phyloP scores from a whole-genome alignment of 2,797 vertebrate genomes.

The Hippocampus kuda region DNA sequence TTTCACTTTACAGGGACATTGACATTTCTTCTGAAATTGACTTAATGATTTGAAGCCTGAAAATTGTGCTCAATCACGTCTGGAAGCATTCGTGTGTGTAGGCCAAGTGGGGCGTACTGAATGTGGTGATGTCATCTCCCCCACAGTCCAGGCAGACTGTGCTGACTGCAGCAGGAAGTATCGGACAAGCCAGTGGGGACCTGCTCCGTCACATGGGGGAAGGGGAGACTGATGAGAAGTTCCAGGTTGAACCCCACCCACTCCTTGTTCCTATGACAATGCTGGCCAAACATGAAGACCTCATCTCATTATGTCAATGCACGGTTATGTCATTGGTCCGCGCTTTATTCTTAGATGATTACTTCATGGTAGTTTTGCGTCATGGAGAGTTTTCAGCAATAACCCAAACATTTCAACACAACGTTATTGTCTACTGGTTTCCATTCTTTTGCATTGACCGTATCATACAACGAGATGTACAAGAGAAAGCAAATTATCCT shows the following conservation, averaged over 20 bases:
- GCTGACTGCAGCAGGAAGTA: constrained; percentile 92
- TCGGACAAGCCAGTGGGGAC: constrained; percentile 95
- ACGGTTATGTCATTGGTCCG: neutral
- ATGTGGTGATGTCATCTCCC: constrained; percentile 53
- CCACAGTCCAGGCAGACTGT: constrained; percentile 91
- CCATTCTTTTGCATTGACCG: neutral
- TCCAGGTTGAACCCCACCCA: constrained; percentile 76
- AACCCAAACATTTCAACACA: neutral
- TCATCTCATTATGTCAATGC: neutral
- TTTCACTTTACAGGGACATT: too few species aligned
- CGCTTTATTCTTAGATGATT: neutral
- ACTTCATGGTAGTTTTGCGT: neutral
- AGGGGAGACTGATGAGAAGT: constrained; percentile 93
- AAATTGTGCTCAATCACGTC: neutral
- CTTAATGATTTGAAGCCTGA: neutral
- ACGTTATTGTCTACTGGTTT: neutral
- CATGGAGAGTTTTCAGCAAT: neutral
- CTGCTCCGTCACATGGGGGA: constrained; percentile 94
- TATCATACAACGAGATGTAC: neutral
- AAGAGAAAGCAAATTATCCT: neutral
- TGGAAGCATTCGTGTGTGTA: constrained; percentile 26
- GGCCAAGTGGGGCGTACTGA: constrained; percentile 35
- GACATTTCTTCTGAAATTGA: neutral
- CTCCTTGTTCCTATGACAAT: constrained; percentile 47
- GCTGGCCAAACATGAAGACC: constrained; percentile 56